Conservation (phyloP, 2,797 vertebrate genomes). For the Intellagama lesueurii region DNA sequence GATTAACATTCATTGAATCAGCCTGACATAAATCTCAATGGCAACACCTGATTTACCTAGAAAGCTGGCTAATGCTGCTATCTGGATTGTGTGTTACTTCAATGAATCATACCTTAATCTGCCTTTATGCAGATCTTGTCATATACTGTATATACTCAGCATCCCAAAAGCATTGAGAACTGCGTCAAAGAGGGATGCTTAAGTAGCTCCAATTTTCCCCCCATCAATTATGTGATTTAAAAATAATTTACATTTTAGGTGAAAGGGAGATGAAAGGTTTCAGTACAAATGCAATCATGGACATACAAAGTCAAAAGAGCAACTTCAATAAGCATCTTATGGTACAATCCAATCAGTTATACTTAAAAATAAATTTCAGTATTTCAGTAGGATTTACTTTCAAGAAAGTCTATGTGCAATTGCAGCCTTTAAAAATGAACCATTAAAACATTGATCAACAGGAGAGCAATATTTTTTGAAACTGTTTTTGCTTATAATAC, state of each 20-base stretch:
- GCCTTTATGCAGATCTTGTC: background rate
- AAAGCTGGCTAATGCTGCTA: conserved; percentile 5
- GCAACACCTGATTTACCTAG: background rate
- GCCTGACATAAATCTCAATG: conserved; percentile 10
- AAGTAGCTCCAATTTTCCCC: background rate
- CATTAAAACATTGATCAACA: background rate
- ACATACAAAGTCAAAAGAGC: background rate
- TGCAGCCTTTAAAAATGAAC: background rate
- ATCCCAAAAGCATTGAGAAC: background rate
- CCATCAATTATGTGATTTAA: background rate
- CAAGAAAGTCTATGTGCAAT: background rate
- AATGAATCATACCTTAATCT: conserved; percentile 5
- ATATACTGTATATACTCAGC: background rate
- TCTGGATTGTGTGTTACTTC: background rate
- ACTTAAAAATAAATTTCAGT: background rate
- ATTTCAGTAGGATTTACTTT: background rate
- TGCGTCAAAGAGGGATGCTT: background rate
- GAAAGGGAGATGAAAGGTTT: background rate
- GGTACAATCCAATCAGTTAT: background rate
- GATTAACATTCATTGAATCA: conserved; percentile 8
- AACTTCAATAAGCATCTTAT: background rate
- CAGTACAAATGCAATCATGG: no score
- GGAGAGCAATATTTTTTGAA: background rate
- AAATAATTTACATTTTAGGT: background rate
- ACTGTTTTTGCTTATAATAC: background rate